Evolutionary conservation across 2,888 invertebrate genomes (phyloP), one percentile per base, ranked within the genome.

Genomic region (Caenorhabditis imperialis): DNA sequence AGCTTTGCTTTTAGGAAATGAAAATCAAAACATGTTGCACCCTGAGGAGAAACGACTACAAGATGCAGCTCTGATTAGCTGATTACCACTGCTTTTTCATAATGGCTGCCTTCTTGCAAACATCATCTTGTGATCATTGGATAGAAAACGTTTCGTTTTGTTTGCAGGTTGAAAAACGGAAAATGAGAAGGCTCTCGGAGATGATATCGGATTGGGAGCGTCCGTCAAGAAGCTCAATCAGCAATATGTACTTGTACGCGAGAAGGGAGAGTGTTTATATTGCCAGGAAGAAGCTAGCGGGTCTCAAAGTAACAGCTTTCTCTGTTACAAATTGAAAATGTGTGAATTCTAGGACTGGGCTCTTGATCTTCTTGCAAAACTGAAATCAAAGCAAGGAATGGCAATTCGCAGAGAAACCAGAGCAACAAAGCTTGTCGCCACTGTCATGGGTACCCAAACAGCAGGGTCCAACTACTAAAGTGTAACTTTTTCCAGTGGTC

Each of bases 401-500:
- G 87, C 86, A 6, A 84, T 88, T 47, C 65, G 88, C n/a, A 57
- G 88, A 60, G 87, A 88, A 55, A 82, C 86, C 12, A 30, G 87
- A 42, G 87, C 88, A 1, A 88, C 88, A 0, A 88, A 88, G 63
- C 83, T 89, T 14, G 87, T 89, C 14, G 90, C 90, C 44, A 89
- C 90, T 37, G 90, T 90, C 2, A 87, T 90, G 78, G 89, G 90
- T 77, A 85, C 25, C 53, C 47, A 33, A 8, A 25, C 20, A 57
- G 4, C n/a, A n/a, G n/a, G n/a, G n/a, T n/a, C n/a, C n/a, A n/a
- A n/a, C n/a, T n/a, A n/a, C n/a, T n/a, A n/a, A n/a, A n/a, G n/a
- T n/a, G n/a, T n/a, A n/a, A n/a, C 18, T 35, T 42, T n/a, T 89
- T 85, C 88, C 88, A 88, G 90, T 90, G 12, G 89, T 89, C 8